phyloP scores from a whole-genome alignment of 2,113 vertebrate genomes.

The Synodontis membranacea region DNA sequence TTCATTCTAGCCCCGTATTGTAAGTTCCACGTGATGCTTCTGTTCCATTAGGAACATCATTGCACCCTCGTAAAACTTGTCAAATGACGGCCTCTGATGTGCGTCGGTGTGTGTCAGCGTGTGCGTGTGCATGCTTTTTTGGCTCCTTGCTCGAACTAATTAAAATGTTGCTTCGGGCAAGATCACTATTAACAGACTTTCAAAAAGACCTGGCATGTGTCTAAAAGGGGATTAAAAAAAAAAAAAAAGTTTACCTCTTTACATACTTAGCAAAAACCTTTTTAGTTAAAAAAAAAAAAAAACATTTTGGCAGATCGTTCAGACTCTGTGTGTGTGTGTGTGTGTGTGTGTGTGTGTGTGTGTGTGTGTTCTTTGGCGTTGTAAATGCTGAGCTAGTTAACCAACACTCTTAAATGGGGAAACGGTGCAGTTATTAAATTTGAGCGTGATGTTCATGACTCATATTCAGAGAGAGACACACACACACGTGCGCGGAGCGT shows the following conservation, averaged over 20 bases:
- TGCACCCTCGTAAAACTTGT: conserved; percentile 16
- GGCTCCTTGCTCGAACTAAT: conserved; percentile 28
- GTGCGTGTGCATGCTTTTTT: conserved; percentile 19
- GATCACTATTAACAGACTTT: conserved; percentile 43
- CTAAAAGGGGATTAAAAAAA: not conserved
- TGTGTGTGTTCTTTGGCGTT: conserved; percentile 51
- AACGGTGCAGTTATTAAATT: conserved; percentile 49
- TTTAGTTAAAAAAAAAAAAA: conserved; percentile 19
- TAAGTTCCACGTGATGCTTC: not conserved
- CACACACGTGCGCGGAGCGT: not conserved
- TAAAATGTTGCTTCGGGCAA: conserved; percentile 32
- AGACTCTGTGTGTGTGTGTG: conserved; percentile 45
- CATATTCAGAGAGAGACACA: not conserved
- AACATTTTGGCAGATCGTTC: conserved; percentile 39
- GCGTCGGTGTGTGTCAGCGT: conserved; percentile 1
- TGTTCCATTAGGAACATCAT: conserved; percentile 31
- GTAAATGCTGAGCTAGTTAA: conserved; percentile 51
- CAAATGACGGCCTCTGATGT: conserved; percentile 25
- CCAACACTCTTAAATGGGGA: conserved; percentile 42
- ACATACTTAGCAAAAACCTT: not conserved
- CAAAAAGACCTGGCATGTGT: conserved; percentile 11
- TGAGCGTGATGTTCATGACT: conserved; percentile 48
- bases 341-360: conserved; percentile 50
- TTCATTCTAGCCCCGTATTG: not conserved
- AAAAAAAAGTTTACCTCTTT: conserved; percentile 28